Conservation (phyloP, 2,797 vertebrate species). For the Hafferia zeledoni region DNA sequence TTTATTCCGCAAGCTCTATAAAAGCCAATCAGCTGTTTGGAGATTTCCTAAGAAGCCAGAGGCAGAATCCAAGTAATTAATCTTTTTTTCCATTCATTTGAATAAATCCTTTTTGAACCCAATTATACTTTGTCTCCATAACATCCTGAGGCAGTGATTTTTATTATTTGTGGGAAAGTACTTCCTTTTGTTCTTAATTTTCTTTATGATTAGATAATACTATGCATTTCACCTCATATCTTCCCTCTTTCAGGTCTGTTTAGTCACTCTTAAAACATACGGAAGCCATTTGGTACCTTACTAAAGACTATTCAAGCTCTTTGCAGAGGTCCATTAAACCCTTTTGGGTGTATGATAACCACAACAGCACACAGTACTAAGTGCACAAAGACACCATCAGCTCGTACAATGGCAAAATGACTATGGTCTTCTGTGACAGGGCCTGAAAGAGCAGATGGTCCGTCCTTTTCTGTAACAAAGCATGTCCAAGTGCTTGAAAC, state of each 20-base stretch:
- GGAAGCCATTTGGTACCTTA: neutral
- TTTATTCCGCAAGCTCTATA: neutral
- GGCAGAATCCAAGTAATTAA: neutral
- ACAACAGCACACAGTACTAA: neutral
- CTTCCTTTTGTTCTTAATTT: conserved; percentile 16
- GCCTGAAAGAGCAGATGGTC: neutral
- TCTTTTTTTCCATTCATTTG: neutral
- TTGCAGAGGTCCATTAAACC: neutral
- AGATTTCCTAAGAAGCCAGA: neutral
- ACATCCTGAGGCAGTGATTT: neutral
- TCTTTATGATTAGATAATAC: neutral
- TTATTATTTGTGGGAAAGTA: neutral
- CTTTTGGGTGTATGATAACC: neutral
- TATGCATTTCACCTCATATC: neutral
- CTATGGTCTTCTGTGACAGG: neutral
- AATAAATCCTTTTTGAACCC: conserved; percentile 11
- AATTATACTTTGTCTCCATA: neutral
- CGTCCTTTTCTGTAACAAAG: neutral
- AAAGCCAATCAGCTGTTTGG: neutral
- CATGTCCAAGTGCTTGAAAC: neutral
- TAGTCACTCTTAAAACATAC: neutral
- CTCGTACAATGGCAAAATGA: rapidly evolving
- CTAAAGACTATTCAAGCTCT: neutral
- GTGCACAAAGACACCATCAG: neutral
- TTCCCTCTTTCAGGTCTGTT: neutral